Conservation (phyloP, 2,888 invertebrate genomes). For the Hipparchia semele region DNA sequence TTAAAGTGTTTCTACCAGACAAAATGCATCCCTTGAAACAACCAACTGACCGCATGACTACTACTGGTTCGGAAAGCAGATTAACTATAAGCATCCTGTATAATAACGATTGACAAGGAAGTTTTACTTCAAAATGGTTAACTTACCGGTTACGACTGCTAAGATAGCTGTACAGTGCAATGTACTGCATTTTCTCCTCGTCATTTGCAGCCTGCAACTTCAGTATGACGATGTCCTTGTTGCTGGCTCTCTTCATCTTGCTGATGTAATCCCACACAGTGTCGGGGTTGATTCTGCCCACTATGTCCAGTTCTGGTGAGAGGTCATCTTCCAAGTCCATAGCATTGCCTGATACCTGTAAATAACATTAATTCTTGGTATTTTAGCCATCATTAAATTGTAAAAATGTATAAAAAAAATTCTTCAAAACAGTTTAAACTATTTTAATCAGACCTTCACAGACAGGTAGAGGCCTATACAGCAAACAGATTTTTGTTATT, state of each 20-base stretch:
- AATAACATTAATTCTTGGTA: neutral
- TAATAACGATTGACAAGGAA: no score
- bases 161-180: conserved; percentile 94
- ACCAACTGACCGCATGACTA: no score
- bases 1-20: no score
- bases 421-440: no score
- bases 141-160: conserved; percentile 87
- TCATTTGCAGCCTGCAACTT: conserved; percentile 91
- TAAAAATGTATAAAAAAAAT: neutral
- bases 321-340: conserved; percentile 88
- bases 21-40: no score
- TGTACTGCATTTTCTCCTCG: conserved; percentile 92
- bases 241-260: conserved; percentile 93
- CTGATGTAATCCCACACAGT: conserved; percentile 97
- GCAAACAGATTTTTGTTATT: no score
- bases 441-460: no score
- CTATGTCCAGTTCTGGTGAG: conserved; percentile 91
- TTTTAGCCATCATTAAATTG: neutral
- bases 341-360: conserved; percentile 84
- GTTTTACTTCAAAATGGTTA: conserved; percentile 42
- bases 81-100: no score
- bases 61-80: no score
- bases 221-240: conserved; percentile 93
- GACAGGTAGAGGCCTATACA: no score
- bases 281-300: conserved; percentile 95